Evolutionary conservation across 1,140 invertebrate genomes (phyloP).

Genomic region (Drosophila biarmipes): DNA sequence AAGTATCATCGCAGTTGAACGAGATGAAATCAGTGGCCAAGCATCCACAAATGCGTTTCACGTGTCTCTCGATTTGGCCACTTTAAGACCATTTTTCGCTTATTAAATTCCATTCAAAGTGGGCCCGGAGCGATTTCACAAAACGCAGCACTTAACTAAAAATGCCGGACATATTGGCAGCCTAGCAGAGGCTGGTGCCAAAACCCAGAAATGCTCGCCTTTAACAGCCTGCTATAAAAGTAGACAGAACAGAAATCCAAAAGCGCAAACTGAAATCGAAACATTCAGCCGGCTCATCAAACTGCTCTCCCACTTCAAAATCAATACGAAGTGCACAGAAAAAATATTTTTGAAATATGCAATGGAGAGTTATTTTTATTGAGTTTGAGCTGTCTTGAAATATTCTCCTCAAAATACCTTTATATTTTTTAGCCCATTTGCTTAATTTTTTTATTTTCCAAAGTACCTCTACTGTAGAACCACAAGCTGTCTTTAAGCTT

Average conservation of each 20-base stretch:
- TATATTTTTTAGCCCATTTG: too few species aligned
- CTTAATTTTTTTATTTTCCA: too few species aligned
- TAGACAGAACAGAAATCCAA: background rate
- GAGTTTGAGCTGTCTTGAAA: too few species aligned
- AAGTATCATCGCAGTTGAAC: conserved; percentile 4
- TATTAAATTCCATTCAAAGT: conserved; percentile 33
- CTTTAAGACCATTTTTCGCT: conserved; percentile 11
- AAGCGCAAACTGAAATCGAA: conserved; percentile 34
- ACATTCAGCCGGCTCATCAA: conserved; percentile 41
- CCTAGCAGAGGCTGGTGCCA: conserved; percentile 3
- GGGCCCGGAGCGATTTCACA: conserved; percentile 38
- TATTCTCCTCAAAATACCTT: too few species aligned
- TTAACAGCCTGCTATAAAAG: conserved; percentile 64
- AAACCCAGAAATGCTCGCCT: conserved; percentile 11
- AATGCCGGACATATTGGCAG: conserved; percentile 31
- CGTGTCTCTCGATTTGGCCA: conserved; percentile 6
- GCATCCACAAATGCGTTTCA: conserved; percentile 15
- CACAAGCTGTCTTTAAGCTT: too few species aligned
- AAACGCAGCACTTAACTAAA: conserved; percentile 46
- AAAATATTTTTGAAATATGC: background rate
- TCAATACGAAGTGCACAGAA: conserved; percentile 53
- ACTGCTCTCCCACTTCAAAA: conserved; percentile 39
- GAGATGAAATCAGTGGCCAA: conserved; percentile 14
- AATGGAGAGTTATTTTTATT: too few species aligned
- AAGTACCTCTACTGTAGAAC: too few species aligned